Percentiles rank a stretch among this genome's conserved stretches.
Evolutionary conservation across 1,140 invertebrate species (phyloP).

Genomic region (Bathynomus jamesi): DNA sequence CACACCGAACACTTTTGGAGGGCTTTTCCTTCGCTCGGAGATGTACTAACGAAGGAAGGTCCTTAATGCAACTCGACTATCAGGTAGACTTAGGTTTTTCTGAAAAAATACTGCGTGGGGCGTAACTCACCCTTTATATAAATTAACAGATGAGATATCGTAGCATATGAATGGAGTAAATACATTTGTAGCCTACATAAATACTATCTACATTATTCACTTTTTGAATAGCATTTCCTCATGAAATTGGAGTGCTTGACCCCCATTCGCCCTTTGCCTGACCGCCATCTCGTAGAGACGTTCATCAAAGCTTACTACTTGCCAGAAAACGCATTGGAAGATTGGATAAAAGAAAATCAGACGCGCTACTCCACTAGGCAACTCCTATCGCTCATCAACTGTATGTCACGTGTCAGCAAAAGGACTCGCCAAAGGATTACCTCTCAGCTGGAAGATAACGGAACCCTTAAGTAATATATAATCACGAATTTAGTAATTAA

Average conservation of each 20-base stretch:
- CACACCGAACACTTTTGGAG: slow-evolving; percentile 81
- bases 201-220: neutral
- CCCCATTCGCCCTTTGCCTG: slow-evolving; percentile 67
- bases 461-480: neutral
- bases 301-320: slow-evolving; percentile 97
- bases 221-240: slow-evolving; percentile 64
- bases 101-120: neutral
- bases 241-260: slow-evolving; percentile 83
- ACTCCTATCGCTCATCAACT: slow-evolving; percentile 70
- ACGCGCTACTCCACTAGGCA: slow-evolving; percentile 84
- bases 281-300: slow-evolving; percentile 80
- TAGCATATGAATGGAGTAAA: no score
- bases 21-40: slow-evolving; percentile 88
- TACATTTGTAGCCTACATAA: no score
- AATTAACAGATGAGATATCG: no score
- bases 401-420: slow-evolving; percentile 49
- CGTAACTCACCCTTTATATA: neutral
- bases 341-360: slow-evolving; percentile 74
- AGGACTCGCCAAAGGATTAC: neutral
- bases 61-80: slow-evolving; percentile 96
- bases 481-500: no score
- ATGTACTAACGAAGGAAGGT: slow-evolving; percentile 91
- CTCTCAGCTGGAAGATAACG: neutral
- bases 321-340: slow-evolving; percentile 74
- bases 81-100: slow-evolving; percentile 44